Base-by-base conservation (phyloP, 2,888 invertebrate species). In the Gastracanthus pulcherrimus region DNA sequence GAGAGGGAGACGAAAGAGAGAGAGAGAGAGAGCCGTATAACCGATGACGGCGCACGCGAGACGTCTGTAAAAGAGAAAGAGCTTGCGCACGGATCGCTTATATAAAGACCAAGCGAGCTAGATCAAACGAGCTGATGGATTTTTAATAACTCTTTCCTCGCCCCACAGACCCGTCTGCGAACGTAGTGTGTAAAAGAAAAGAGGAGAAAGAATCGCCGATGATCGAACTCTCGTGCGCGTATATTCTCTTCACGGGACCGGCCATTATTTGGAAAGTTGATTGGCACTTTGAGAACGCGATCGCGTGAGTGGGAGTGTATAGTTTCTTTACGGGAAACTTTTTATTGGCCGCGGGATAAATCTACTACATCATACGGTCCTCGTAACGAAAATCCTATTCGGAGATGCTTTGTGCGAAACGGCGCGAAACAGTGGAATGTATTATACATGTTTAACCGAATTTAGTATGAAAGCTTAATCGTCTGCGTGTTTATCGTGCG, bases 211-310 rank as follows among this genome's bases (percentile, higher is more conserved):
- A n/a, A n/a, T n/a, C n/a, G n/a, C n/a, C n/a, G n/a, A n/a, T n/a
- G 38, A 76, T 66, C 51, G 66, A 38, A 66, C 36, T 62, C 34
- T 13, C 11, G 16, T 31, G 11, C 13, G 51, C 41, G 13, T 41
- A 41, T n/a, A 26, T 19, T 36, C 2, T 13, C 26, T 9, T 4
- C 6, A 9, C 48, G 26, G 36, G 3, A 26, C 29, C 1, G 19
- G 29, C 48, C 26, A 64, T 71, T 66, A 71, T 72, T 72, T 64
- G 72, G 34, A 41, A 36, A 67, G 72, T 74, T 74, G 66, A 79
- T 77, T 70, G 76, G 69, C 58, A 62, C 60, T 69, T 26, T 45
- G 67, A 58, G 58, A 38, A 38, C 29, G n/a, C 38, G 23, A n/a
- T n/a, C n/a, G n/a, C n/a, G n/a, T n/a, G n/a, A n/a, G n/a, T n/a